Evolutionary conservation across 2,888 invertebrate genomes (phyloP).

Genomic region (Andrena flavipes): DNA sequence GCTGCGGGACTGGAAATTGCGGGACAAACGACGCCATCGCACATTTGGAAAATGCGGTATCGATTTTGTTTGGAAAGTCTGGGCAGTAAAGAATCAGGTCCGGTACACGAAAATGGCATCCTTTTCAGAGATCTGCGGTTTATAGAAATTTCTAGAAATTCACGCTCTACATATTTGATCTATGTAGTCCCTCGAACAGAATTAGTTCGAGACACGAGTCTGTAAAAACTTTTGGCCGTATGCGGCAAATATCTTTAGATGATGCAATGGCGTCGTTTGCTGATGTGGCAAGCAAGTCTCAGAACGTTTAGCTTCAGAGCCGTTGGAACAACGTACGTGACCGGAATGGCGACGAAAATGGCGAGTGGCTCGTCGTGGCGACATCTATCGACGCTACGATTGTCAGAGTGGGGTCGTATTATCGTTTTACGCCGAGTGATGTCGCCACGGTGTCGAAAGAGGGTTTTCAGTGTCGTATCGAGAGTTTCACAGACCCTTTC

Average conservation of each 20-base stretch:
- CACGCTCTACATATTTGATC: not conserved
- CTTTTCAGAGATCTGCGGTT: not conserved
- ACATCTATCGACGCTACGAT: slow-evolving; percentile 67
- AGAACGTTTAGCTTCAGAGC: slow-evolving; percentile 48
- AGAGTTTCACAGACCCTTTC: not conserved
- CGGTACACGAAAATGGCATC: not conserved
- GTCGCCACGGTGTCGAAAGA: slow-evolving; percentile 51
- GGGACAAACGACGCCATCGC: slow-evolving; percentile 2
- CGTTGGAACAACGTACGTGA: slow-evolving; percentile 63
- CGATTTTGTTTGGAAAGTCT: not conserved
- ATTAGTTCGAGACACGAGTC: not conserved
- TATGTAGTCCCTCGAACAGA: too few species aligned
- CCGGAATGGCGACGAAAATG: slow-evolving; percentile 66
- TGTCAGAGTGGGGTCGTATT: not conserved
- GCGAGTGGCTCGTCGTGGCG: slow-evolving; percentile 65
- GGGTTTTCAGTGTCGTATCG: slow-evolving; percentile 9
- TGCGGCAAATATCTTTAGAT: slow-evolving; percentile 34
- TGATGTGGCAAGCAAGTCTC: slow-evolving; percentile 79
- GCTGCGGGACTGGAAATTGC: not conserved
- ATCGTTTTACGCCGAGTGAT: slow-evolving; percentile 51
- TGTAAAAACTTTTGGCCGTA: slow-evolving; percentile 8
- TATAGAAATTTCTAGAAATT: slow-evolving; percentile 29
- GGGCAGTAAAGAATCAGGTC: not conserved
- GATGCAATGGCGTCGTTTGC: slow-evolving; percentile 81
- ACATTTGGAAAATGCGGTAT: slow-evolving; percentile 2